phyloP scores from a whole-genome alignment of 2,888 invertebrate species.

The Gibbula magus region DNA sequence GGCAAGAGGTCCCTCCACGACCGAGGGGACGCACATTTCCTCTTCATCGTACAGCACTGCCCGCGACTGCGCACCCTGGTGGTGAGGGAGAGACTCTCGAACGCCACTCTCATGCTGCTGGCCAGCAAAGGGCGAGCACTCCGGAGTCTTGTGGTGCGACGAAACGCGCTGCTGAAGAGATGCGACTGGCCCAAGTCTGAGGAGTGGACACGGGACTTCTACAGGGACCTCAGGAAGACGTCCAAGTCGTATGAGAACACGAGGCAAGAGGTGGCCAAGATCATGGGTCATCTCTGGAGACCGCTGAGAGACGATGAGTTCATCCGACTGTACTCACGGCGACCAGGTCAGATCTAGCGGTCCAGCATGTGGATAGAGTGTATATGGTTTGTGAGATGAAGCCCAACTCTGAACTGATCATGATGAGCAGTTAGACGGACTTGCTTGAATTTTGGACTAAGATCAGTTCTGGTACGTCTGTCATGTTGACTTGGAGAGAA shows the following conservation, averaged over 20 bases:
- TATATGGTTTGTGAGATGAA: neutral
- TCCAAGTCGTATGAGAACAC: constrained; percentile 82
- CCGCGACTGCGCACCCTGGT: constrained; percentile 83
- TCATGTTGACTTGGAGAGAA: too few relatives aligned
- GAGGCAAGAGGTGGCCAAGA: constrained; percentile 82
- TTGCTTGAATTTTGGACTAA: neutral
- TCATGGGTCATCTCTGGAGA: constrained; percentile 82
- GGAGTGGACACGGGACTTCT: constrained; percentile 83
- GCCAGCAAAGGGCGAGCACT: constrained; percentile 82
- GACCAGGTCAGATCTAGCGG: neutral
- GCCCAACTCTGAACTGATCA: neutral
- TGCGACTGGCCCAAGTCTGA: constrained; percentile 81
- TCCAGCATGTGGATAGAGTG: neutral
- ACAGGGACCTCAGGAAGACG: constrained; percentile 81
- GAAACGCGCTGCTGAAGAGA: constrained; percentile 83
- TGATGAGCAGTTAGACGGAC: neutral
- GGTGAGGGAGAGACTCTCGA: constrained; percentile 84
- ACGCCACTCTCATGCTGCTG: constrained; percentile 84
- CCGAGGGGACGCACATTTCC: constrained; percentile 82
- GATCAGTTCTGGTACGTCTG: too few relatives aligned
- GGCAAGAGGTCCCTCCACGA: constrained; percentile 83
- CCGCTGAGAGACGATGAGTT: constrained; percentile 74
- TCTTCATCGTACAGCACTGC: constrained; percentile 83
- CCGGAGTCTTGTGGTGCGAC: constrained; percentile 81
- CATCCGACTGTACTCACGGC: constrained; percentile 37